A percentile compares a stretch with the other conserved stretches of the same genome.
Evolutionary conservation across 1,140 invertebrate genomes (phyloP).

Genomic region (Cardiocondyla obscurior): DNA sequence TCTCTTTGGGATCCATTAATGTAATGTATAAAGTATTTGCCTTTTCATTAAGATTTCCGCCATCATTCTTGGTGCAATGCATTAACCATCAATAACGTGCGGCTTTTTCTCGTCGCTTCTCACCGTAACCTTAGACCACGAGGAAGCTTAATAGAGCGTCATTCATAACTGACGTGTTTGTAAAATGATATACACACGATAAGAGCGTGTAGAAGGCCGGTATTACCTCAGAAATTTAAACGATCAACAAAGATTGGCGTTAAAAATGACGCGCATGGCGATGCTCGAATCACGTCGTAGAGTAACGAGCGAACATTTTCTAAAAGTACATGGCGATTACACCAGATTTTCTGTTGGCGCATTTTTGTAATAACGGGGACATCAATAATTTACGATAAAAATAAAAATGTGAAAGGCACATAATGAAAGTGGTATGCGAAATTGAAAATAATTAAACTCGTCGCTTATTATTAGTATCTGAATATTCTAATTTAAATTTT

Average conservation of each 20-base stretch:
- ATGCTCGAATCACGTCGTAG: neutral
- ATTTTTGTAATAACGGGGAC: neutral
- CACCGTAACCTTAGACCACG: conserved; percentile 1
- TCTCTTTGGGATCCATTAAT: neutral
- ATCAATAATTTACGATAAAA: neutral
- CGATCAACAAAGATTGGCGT: conserved; percentile 37
- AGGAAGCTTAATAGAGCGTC: conserved; percentile 39
- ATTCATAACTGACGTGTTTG: conserved; percentile 43
- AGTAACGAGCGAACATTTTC: conserved; percentile 30
- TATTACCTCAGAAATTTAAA: conserved; percentile 15
- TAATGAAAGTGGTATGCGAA: neutral
- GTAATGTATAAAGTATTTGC: conserved; percentile 6
- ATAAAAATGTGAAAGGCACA: neutral
- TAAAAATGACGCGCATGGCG: conserved; percentile 40
- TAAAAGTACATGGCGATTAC: neutral
- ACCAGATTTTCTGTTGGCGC: neutral
- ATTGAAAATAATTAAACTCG: neutral
- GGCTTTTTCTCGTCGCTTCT: conserved; percentile 22
- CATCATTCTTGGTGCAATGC: neutral
- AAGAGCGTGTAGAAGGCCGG: conserved; percentile 15
- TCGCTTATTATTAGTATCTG: neutral
- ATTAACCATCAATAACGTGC: conserved; percentile 28
- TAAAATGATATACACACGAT: conserved; percentile 44
- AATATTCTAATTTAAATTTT: neutral
- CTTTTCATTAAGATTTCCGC: neutral